Percentiles rank a stretch among this genome's conserved stretches.
Evolutionary conservation across 1,140 invertebrate species (phyloP).

Genomic region (Leptinotarsa texana): DNA sequence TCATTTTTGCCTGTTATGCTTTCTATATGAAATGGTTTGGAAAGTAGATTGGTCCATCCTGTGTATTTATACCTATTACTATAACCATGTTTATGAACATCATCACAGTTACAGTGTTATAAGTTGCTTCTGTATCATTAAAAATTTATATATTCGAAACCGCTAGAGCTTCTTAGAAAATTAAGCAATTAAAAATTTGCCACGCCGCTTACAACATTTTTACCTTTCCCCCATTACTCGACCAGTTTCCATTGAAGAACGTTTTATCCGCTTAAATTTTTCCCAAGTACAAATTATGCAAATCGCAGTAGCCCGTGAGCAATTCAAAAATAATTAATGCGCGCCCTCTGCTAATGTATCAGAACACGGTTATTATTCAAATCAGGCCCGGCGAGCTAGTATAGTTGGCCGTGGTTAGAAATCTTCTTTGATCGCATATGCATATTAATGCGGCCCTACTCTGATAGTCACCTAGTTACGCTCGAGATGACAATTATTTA

Average conservation of each 20-base stretch:
- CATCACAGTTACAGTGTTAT: too few species aligned
- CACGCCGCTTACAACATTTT: slow-evolving; percentile 18
- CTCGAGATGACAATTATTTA: slow-evolving; percentile 20
- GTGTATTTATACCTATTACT: too few species aligned
- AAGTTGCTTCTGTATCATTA: background rate
- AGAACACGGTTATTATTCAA: slow-evolving; percentile 16
- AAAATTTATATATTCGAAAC: slow-evolving; percentile 14
- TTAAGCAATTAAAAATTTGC: slow-evolving; percentile 25
- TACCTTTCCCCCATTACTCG: slow-evolving; percentile 10
- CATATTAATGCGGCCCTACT: slow-evolving; percentile 10
- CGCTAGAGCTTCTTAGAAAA: slow-evolving; percentile 14
- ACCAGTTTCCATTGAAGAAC: background rate
- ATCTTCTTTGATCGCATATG: slow-evolving; percentile 22
- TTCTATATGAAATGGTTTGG: too few species aligned
- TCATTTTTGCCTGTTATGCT: too few species aligned
- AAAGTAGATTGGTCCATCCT: too few species aligned
- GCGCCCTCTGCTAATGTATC: slow-evolving; percentile 15
- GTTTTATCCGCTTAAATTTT: slow-evolving; percentile 12
- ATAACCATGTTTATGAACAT: too few species aligned
- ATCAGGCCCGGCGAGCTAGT: background rate
- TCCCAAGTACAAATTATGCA: slow-evolving; percentile 22
- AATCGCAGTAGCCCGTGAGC: slow-evolving; percentile 22
- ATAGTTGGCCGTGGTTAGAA: slow-evolving; percentile 13
- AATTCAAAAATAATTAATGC: slow-evolving; percentile 21
- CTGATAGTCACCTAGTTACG: slow-evolving; percentile 19